phyloP scores from a whole-genome alignment of 2,113 vertebrate genomes.

The Vidua macroura region DNA sequence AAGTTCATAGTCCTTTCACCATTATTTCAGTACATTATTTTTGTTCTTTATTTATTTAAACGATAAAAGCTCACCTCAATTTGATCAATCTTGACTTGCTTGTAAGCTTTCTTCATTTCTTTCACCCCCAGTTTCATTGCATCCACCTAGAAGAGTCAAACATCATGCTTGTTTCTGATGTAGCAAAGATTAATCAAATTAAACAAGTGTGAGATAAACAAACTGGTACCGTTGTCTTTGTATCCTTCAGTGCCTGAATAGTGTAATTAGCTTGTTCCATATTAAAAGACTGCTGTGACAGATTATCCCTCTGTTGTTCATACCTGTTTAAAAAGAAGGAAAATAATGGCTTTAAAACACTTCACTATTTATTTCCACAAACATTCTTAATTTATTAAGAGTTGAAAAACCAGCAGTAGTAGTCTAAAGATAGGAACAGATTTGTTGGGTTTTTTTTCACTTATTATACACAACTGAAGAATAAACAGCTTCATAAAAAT shows the following conservation, averaged over 20 bases:
- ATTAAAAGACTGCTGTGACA: slow-evolving; percentile 97
- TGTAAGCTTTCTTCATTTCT: slow-evolving; percentile 99
- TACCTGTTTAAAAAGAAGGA: slow-evolving; percentile 79
- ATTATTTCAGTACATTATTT: background rate
- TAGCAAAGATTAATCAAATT: background rate
- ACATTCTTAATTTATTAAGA: background rate
- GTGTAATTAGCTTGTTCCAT: slow-evolving; percentile 99
- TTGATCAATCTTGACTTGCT: slow-evolving; percentile 93
- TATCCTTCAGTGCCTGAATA: slow-evolving; percentile 95
- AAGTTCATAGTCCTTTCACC: background rate
- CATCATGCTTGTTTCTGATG: background rate
- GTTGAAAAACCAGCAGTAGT: background rate
- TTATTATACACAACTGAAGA: background rate
- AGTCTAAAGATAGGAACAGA: background rate
- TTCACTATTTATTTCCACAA: background rate
- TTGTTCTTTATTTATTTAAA: background rate
- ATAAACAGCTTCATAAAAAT: background rate
- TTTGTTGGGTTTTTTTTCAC: background rate
- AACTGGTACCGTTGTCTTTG: slow-evolving; percentile 91
- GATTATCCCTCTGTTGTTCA: slow-evolving; percentile 91
- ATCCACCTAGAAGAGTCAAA: slow-evolving; percentile 82
- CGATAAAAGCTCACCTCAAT: slow-evolving; percentile 84
- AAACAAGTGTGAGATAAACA: background rate
- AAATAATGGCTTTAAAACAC: background rate
- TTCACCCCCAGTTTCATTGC: slow-evolving; percentile 97